These are phyloP conservation scores for Neomicropteryx cornuta DNA, from an alignment of 1,140 invertebrate species.

Conservation along the genomic window DNA sequence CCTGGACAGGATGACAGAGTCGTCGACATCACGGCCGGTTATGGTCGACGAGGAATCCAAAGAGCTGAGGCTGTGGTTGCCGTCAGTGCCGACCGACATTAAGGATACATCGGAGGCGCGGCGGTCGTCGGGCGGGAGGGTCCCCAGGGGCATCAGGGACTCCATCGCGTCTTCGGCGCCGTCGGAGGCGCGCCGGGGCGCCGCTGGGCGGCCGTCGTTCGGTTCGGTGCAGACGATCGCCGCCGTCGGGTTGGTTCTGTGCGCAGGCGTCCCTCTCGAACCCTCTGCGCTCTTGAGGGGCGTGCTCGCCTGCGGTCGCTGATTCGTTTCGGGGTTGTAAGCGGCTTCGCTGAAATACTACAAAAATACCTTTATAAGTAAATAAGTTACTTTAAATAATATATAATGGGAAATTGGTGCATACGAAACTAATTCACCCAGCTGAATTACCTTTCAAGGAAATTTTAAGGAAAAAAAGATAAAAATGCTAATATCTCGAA, in stretches of 20 bases:
- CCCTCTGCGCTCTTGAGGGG: constrained; percentile 19
- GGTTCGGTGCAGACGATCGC: constrained; percentile 33
- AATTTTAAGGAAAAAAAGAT: too few relatives aligned
- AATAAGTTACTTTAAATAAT: neutral
- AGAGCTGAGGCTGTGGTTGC: constrained; percentile 52
- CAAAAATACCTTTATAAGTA: constrained; percentile 17
- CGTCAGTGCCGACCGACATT: constrained; percentile 44
- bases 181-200: constrained; percentile 29
- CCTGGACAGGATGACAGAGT: constrained; percentile 55
- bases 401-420: neutral
- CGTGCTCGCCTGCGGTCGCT: constrained; percentile 38
- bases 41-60: constrained; percentile 55
- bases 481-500: too few relatives aligned
- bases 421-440: neutral
- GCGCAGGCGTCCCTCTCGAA: constrained; percentile 27
- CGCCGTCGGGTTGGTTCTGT: constrained; percentile 14
- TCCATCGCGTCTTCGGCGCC: constrained; percentile 24
- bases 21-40: constrained; percentile 51
- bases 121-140: constrained; percentile 37
- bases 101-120: constrained; percentile 47
- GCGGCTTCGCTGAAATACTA: constrained; percentile 82
- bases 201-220: constrained; percentile 22
- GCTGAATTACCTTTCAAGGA: neutral
- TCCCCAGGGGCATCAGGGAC: constrained; percentile 23
- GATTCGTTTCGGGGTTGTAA: constrained; percentile 76